Base-by-base conservation (phyloP, 2,888 invertebrate species). In the Stegophylla sp. region DNA sequence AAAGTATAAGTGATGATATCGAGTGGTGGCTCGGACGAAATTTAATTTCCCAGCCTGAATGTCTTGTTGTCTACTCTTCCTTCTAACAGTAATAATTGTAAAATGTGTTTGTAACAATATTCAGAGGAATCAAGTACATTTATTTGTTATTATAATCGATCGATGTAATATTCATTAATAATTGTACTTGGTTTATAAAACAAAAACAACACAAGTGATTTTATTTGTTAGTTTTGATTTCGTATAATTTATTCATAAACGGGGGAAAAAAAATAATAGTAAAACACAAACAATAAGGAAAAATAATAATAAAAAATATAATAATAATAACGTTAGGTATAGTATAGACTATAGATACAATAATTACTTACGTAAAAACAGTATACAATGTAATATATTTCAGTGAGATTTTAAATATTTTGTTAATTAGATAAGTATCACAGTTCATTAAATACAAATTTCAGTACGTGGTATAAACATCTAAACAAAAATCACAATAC, bases 361-460 rank as follows among this genome's bases (percentile, higher is more conserved):
- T 23, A 48, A n/a, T 73, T 59, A 41, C 2, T 26, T 34, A 26
- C 20, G 7, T 45, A 59, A 59, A 34, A 59, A 10, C 4, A 53
- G n/a, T 53, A 41, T 15, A 20, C 7, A 67, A 67, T 28, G 48
- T 28, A 34, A 34, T 51, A 51, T 20, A 34, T 51, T 53, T 45
- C 56, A 56, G 10, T 20, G 9, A 34, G 7, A 34, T 34, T 34
- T 34, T 7, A 34, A 5, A 34, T 34, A 34, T n/a, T n/a, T 53
- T 43, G 2, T 43, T 34, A 45, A 73, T 26, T n/a, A 45, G 20
- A 56, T 53, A 15, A 53, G 17, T 74, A 74, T 74, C 73, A 74
- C 73, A 74, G 61, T 20, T 61, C 45, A 48, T 74, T 48, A 20
- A 74, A 61, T 43, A 74, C 28, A 61, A 63, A 48, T 74, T 74